Conservation (phyloP, 2,888 invertebrate genomes). For the Heteromyza rotundicornis region DNA sequence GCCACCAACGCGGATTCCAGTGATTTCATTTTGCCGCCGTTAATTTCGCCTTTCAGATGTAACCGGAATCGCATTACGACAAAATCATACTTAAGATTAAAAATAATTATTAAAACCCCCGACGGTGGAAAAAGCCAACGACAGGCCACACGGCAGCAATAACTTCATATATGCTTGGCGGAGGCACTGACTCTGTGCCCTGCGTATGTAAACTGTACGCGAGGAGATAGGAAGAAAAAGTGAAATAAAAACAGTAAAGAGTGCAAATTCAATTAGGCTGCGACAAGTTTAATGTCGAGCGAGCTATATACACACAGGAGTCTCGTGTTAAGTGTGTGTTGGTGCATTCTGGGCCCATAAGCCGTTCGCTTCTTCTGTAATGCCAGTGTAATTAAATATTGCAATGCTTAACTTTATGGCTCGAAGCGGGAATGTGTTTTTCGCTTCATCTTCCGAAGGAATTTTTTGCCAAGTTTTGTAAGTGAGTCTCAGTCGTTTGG, state of each 20-base stretch:
- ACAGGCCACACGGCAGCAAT: not conserved
- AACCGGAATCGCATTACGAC: not conserved
- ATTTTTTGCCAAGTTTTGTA: too few species aligned
- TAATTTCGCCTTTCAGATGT: not conserved
- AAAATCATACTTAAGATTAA: not conserved
- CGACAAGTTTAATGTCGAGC: not conserved
- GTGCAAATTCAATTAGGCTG: conserved; percentile 1
- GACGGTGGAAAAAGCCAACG: not conserved
- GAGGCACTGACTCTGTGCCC: not conserved
- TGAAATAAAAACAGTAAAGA: too few species aligned
- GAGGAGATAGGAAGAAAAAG: too few species aligned
- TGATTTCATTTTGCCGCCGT: not conserved
- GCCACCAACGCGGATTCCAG: too few species aligned
- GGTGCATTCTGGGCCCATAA: not conserved
- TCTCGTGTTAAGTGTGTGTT: not conserved
- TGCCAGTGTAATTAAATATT: too few species aligned
- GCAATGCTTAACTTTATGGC: too few species aligned
- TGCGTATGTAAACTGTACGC: not conserved
- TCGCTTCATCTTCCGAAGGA: too few species aligned
- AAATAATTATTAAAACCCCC: not conserved
- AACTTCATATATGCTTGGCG: not conserved
- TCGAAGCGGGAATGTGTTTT: too few species aligned
- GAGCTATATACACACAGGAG: too few species aligned
- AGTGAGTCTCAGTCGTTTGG: too few species aligned
- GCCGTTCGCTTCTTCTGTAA: too few species aligned